These are phyloP conservation scores for Andricus curvator DNA, from an alignment of 2,888 invertebrate genomes.

Conservation along the genomic window DNA sequence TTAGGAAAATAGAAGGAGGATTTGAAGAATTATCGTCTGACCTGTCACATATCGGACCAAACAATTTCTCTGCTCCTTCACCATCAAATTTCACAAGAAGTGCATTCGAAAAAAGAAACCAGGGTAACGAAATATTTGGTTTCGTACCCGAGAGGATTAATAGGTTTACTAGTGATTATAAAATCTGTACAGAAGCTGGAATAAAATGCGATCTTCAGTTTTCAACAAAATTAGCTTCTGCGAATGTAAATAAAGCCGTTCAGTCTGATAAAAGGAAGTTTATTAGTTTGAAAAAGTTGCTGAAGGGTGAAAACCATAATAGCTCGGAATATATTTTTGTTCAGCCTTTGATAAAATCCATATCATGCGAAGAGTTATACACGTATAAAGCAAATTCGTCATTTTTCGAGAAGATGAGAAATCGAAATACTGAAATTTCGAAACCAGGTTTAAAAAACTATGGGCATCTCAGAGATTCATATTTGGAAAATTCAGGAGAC, in stretches of 20 bases:
- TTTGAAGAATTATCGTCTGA: not conserved
- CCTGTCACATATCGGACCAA: slow-evolving; percentile 56
- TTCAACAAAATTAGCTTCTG: not conserved
- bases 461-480: slow-evolving; percentile 69
- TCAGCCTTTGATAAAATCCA: slow-evolving; percentile 65
- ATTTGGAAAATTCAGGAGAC: slow-evolving; percentile 59
- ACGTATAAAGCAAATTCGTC: slow-evolving; percentile 57
- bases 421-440: slow-evolving; percentile 63
- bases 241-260: not conserved
- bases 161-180: no score
- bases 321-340: slow-evolving; percentile 48
- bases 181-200: no score
- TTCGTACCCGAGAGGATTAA: not conserved
- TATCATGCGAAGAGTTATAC: slow-evolving; percentile 72
- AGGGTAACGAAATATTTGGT: not conserved
- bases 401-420: slow-evolving; percentile 56
- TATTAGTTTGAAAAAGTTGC: slow-evolving; percentile 68
- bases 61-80: slow-evolving; percentile 72
- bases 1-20: no score
- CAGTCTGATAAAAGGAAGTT: slow-evolving; percentile 59
- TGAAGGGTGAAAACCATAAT: slow-evolving; percentile 52
- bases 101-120: not conserved
- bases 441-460: slow-evolving; percentile 69
- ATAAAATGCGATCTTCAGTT: no score
- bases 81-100: slow-evolving; percentile 48